Evolutionary conservation across 2,888 invertebrate species (phyloP), one percentile per base, ranked within the genome.

Genomic region (Pteria penguin): DNA sequence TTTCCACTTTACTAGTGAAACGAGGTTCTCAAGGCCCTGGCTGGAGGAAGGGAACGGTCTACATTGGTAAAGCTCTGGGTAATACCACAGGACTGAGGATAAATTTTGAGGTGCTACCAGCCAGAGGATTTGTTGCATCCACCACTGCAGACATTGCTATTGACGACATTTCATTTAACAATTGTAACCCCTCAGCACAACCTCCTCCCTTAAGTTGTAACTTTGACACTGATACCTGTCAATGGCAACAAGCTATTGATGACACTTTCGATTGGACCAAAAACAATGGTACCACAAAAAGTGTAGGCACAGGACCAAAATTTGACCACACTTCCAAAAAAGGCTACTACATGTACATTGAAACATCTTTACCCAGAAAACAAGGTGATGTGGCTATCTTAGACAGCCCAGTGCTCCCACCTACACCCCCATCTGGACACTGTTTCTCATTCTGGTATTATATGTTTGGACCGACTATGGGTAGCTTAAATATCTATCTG

Each of bases 321-420:
- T 54, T 54, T 72, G 88, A 87, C 55, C 88, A 89, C 75, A 86
- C 88, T 24, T 82, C 84, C 31, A 80, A 83, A 4, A 52, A 69
- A 61, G 85, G 88, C 0, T 83, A 79, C 22, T 90, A 89, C 76
- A 79, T 87, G 45, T 90, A 87, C 75, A 86, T 88, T 60, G 89
- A 89, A 76, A 82, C 94, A 0, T 92, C 94, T 2, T 93, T 93
- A 79, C 94, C 94, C 0, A 90, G 94, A 68, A 88, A 93, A 78
- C 93, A 94, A 4, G 94, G 94, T 1, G 94, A 94, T 83, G 90
- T 91, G 55, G 94, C 94, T 0, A 90, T 93, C 77, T 75, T 90
- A 4, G 75, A 82, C n/a, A 87, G 84, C 26, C 82, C 85, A 2
- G 71, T 72, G 14, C 75, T 88, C 31, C 80, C 88, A 31, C 89